Conservation (phyloP, 2,113 vertebrate species). For the Petrocephalus zakoni region DNA sequence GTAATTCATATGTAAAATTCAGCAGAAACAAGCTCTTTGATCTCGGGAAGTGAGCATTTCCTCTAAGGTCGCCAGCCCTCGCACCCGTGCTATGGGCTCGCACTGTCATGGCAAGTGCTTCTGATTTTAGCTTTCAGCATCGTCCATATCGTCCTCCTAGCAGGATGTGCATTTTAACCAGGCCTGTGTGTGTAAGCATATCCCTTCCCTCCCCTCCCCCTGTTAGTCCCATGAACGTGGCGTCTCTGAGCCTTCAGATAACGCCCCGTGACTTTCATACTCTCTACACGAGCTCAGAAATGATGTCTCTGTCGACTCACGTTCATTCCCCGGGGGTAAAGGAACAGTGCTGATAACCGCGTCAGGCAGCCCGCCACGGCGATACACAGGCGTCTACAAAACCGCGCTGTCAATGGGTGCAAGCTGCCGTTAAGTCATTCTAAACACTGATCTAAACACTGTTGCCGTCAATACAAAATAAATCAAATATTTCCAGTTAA, state of each 20-base stretch:
- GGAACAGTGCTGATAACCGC: neutral
- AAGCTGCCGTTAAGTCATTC: neutral
- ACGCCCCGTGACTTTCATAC: neutral
- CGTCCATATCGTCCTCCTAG: neutral
- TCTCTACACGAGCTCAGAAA: neutral
- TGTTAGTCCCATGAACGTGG: neutral
- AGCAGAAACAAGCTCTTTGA: neutral
- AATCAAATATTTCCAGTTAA: neutral
- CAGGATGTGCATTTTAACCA: neutral
- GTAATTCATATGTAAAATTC: conserved; percentile 14
- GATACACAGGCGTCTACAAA: neutral
- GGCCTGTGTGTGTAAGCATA: neutral
- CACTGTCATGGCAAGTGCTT: neutral
- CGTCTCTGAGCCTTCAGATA: neutral
- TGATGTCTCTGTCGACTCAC: neutral
- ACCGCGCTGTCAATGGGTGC: neutral
- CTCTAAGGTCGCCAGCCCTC: neutral
- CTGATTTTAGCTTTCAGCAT: neutral
- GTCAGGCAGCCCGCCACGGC: too few relatives aligned
- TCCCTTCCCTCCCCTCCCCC: too few relatives aligned
- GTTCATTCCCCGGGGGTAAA: conserved; percentile 5
- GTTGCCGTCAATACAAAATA: neutral
- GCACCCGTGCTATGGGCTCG: neutral
- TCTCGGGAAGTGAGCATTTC: neutral
- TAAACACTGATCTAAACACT: neutral